Conservation (phyloP, 2,888 invertebrate species). For the Cistogaster globosa region DNA sequence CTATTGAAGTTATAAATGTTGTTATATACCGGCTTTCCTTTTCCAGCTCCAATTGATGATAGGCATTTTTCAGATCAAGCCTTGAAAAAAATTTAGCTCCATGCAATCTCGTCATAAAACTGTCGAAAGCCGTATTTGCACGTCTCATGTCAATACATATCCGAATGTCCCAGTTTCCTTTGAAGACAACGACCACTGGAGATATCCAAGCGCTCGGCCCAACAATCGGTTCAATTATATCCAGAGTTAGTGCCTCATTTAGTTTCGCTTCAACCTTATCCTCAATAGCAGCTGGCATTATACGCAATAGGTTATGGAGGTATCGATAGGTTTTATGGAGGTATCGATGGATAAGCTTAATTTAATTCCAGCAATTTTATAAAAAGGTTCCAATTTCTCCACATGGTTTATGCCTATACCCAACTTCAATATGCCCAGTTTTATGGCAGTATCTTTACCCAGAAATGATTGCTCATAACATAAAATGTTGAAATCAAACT, state of each 20-base stretch:
- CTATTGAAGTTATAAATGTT: slow-evolving; percentile 65
- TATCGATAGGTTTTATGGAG: too few relatives aligned
- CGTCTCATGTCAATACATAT: too few relatives aligned
- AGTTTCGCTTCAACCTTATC: too few relatives aligned
- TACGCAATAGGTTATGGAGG: too few relatives aligned
- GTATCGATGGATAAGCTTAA: too few relatives aligned
- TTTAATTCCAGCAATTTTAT: neutral
- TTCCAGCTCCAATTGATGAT: slow-evolving; percentile 11
- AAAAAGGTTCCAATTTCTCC: slow-evolving; percentile 35
- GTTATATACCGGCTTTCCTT: slow-evolving; percentile 44
- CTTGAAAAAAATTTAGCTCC: slow-evolving; percentile 1
- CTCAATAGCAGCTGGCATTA: too few relatives aligned
- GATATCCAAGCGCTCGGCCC: too few relatives aligned
- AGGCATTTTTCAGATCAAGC: slow-evolving; percentile 14
- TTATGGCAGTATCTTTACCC: slow-evolving; percentile 19
- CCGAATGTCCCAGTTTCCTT: too few relatives aligned
- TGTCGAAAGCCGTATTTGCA: neutral
- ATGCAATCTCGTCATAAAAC: slow-evolving; percentile 14
- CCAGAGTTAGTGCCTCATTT: too few relatives aligned
- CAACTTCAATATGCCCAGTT: slow-evolving; percentile 54
- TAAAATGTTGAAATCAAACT: slow-evolving; percentile 54
- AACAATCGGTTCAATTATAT: too few relatives aligned
- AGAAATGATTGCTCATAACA: slow-evolving; percentile 48
- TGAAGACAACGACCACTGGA: too few relatives aligned
- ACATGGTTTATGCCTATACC: slow-evolving; percentile 53